These are phyloP conservation scores for Alosa sapidissima DNA, from an alignment of 2,797 vertebrate genomes.

Conservation along the genomic window DNA sequence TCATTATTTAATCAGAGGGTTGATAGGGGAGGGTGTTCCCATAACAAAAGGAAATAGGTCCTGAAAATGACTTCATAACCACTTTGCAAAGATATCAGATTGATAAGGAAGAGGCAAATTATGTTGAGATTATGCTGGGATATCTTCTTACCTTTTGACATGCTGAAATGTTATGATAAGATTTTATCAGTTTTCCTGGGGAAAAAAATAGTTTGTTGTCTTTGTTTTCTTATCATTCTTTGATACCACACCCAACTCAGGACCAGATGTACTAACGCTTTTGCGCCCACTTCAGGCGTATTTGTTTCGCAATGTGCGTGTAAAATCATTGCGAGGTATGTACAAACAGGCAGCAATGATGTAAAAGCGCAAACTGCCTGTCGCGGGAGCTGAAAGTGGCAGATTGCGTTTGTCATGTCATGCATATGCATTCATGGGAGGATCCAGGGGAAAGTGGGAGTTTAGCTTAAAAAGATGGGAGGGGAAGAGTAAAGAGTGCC, in stretches of 20 bases:
- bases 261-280: no score
- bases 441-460: no score
- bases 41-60: neutral
- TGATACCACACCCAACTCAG: neutral
- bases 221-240: neutral
- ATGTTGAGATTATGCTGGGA: neutral
- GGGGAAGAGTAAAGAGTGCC: no score
- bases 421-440: no score
- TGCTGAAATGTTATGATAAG: neutral
- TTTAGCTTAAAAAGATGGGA: no score
- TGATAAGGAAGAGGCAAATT: neutral
- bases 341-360: no score
- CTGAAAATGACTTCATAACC: neutral
- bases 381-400: no score
- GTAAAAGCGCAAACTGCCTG: no score
- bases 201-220: neutral
- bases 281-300: no score
- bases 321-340: no score
- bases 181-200: neutral
- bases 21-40: neutral
- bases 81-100: neutral
- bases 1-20: neutral
- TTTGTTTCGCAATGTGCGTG: no score
- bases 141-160: neutral
- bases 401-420: no score